phyloP scores from a whole-genome alignment of 37 sponge, comb jelly and placozoan species.

The Mnemiopsis leidyi region DNA sequence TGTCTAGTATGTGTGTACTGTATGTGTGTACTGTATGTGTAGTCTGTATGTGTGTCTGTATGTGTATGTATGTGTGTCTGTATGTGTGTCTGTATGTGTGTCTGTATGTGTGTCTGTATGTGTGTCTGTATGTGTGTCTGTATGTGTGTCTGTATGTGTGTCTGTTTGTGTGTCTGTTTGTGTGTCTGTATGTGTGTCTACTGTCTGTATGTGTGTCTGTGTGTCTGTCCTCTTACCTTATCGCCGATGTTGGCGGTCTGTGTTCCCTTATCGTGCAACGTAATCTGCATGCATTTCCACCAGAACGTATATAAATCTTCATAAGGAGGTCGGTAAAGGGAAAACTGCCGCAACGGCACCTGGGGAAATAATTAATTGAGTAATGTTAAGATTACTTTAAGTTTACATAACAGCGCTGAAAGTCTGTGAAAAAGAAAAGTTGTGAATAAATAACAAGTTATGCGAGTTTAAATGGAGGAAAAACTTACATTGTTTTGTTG shows the following conservation, averaged over 20 bases:
- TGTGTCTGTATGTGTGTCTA: neutral
- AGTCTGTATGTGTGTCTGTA: neutral
- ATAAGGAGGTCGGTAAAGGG: slow-evolving; percentile 37
- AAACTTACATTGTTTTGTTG: slow-evolving; percentile 17
- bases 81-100: neutral
- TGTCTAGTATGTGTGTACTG: too few relatives aligned
- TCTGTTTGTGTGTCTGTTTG: neutral
- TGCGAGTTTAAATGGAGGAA: too few relatives aligned
- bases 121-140: neutral
- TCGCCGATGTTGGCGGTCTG: neutral
- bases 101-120: neutral
- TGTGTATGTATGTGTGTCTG: neutral
- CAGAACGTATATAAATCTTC: slow-evolving; percentile 28
- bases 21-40: neutral
- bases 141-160: neutral
- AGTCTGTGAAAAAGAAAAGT: neutral
- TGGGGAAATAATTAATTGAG: neutral
- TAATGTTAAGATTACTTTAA: neutral
- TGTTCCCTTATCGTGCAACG: slow-evolving; percentile 43
- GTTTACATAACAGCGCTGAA: neutral
- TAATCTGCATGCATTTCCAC: slow-evolving; percentile 61
- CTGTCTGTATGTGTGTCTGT: neutral
- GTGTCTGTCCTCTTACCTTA: neutral
- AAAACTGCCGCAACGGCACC: slow-evolving; percentile 26
- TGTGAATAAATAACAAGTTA: too few relatives aligned